Conservation (phyloP, 2,113 vertebrate genomes). For the Mesocricetus auratus region DNA sequence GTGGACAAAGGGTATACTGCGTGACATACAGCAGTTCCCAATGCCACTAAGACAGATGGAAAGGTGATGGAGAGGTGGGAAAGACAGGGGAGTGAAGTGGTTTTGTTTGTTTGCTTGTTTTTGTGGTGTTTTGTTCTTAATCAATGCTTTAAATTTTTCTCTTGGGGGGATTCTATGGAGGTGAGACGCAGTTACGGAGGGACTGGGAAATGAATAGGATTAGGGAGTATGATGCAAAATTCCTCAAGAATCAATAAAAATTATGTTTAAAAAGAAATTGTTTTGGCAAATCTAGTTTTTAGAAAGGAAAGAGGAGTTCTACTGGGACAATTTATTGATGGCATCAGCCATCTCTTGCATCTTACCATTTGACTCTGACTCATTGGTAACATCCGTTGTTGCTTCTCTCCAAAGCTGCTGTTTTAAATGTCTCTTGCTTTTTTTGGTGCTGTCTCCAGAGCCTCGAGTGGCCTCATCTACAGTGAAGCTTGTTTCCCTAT, state of each 20-base stretch:
- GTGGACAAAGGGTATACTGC: not conserved
- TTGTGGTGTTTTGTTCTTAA: not conserved
- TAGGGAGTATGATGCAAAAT: not conserved
- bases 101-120: not conserved
- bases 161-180: not conserved
- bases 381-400: not conserved
- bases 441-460: not conserved
- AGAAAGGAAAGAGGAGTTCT: not conserved
- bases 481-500: not conserved
- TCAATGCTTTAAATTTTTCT: not conserved
- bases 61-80: not conserved
- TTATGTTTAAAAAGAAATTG: not conserved
- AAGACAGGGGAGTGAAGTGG: not conserved
- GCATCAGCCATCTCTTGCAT: not conserved
- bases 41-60: not conserved
- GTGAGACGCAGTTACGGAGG: not conserved
- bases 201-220: not conserved
- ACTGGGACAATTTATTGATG: too few relatives aligned
- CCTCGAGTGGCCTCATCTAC: not conserved
- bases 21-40: not conserved
- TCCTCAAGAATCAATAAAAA: not conserved
- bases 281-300: not conserved
- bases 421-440: conserved; percentile 34
- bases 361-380: not conserved
- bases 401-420: not conserved